Conservation (phyloP, 2,888 invertebrate genomes). For the Aporophyla nigra region DNA sequence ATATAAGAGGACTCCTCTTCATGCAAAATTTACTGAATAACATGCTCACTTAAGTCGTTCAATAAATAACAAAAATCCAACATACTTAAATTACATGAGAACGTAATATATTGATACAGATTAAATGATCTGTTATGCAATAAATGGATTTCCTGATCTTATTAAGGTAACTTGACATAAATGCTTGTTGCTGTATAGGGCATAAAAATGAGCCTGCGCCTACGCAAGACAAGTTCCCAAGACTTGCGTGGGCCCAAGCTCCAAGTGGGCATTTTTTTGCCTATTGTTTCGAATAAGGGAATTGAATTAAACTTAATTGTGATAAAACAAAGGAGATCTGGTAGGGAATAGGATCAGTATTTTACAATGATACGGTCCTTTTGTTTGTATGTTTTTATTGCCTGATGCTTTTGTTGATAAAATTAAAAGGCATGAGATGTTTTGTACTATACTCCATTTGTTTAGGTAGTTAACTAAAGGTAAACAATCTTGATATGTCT, state of each 20-base stretch:
- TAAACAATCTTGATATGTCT: too few species aligned
- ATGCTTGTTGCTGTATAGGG: slow-evolving; percentile 43
- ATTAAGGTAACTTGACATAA: slow-evolving; percentile 63
- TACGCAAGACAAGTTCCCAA: slow-evolving; percentile 40
- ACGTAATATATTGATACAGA: slow-evolving; percentile 34
- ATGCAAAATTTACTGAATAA: slow-evolving; percentile 3
- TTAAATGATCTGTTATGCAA: slow-evolving; percentile 50
- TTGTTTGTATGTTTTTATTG: slow-evolving; percentile 19
- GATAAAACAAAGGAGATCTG: slow-evolving; percentile 24
- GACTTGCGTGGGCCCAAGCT: slow-evolving; percentile 48
- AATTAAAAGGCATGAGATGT: not conserved
- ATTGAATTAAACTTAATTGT: slow-evolving; percentile 35
- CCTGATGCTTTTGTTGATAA: slow-evolving; percentile 16
- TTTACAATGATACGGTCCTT: slow-evolving; percentile 25
- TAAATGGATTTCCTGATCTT: slow-evolving; percentile 63
- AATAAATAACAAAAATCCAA: slow-evolving; percentile 24
- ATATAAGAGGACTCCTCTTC: not conserved
- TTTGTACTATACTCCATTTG: too few species aligned
- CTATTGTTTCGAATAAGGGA: slow-evolving; percentile 52
- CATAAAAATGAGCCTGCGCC: slow-evolving; percentile 56
- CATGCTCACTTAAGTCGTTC: not conserved
- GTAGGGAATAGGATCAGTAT: slow-evolving; percentile 37
- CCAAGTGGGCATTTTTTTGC: slow-evolving; percentile 53
- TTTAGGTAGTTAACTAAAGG: too few species aligned
- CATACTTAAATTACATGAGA: slow-evolving; percentile 19